phyloP scores from a whole-genome alignment of 2,797 vertebrate genomes.

The Gymnothorax javanicus region DNA sequence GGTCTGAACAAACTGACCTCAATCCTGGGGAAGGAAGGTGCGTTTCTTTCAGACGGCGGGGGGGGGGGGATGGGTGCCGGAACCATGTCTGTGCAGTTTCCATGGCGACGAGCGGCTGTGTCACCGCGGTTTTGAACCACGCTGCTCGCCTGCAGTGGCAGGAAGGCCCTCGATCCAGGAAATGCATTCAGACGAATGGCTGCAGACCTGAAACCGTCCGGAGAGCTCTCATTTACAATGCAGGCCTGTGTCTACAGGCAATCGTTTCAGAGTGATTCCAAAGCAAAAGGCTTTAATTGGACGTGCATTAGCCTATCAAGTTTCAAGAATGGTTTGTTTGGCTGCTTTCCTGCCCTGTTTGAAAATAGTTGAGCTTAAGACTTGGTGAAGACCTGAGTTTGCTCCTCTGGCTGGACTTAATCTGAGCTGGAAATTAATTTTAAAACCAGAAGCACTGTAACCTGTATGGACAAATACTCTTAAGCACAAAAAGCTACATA shows the following conservation, averaged over 20 bases:
- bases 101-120: conserved; percentile 52
- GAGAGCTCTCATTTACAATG: background rate
- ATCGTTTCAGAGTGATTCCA: background rate
- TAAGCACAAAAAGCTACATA: too few species aligned
- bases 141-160: conserved; percentile 51
- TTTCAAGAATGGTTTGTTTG: background rate
- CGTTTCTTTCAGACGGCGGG: background rate
- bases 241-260: background rate
- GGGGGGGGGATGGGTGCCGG: background rate
- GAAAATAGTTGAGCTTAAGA: background rate
- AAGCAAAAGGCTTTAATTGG: background rate
- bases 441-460: too few species aligned
- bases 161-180: background rate
- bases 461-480: too few species aligned
- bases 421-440: too few species aligned
- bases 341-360: background rate
- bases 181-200: background rate
- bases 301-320: background rate
- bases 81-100: conserved; percentile 36
- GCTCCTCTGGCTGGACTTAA: too few species aligned
- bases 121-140: conserved; percentile 53
- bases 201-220: background rate
- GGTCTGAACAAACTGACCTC: background rate
- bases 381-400: background rate
- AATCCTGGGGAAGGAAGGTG: background rate